A percentile compares a stretch with the other conserved stretches of the same genome.
phyloP scores from a whole-genome alignment of 1,140 invertebrate species.

The Tetramorium alpestre region DNA sequence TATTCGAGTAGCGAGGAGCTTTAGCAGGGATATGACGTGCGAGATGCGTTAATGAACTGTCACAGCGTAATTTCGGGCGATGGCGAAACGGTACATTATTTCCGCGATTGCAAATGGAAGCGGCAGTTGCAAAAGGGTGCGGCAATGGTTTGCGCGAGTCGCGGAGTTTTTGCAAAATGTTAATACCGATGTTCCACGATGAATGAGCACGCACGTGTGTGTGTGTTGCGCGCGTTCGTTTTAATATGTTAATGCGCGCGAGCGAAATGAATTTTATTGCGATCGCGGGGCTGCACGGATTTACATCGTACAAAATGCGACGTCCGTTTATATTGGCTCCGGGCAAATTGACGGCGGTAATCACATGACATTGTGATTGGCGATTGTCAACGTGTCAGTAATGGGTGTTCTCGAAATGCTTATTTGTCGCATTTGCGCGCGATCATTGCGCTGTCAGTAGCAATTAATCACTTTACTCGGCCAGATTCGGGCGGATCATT shows the following conservation, averaged over 20 bases:
- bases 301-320: background rate
- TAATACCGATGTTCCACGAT: background rate
- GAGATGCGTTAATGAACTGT: constrained; percentile 36
- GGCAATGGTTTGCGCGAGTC: background rate
- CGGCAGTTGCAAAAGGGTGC: background rate
- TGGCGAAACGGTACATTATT: constrained; percentile 18
- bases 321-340: constrained; percentile 24
- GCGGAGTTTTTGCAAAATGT: constrained; percentile 3
- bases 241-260: constrained; percentile 21
- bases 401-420: constrained; percentile 28
- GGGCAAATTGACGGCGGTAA: constrained; percentile 43
- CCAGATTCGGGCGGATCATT: constrained; percentile 9
- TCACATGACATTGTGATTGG: constrained; percentile 40
- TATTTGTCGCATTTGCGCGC: constrained; percentile 42
- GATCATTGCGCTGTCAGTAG: constrained; percentile 20
- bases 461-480: constrained; percentile 23
- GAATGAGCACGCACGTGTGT: background rate
- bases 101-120: constrained; percentile 26
- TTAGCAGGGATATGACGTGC: background rate
- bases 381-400: constrained; percentile 34
- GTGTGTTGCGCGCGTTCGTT: background rate
- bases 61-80: constrained; percentile 15
- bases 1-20: background rate
- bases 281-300: background rate
- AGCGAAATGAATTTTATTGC: constrained; percentile 23